Conservation (phyloP, 1,140 invertebrate species). For the Trachymyrmex septentrionalis region DNA sequence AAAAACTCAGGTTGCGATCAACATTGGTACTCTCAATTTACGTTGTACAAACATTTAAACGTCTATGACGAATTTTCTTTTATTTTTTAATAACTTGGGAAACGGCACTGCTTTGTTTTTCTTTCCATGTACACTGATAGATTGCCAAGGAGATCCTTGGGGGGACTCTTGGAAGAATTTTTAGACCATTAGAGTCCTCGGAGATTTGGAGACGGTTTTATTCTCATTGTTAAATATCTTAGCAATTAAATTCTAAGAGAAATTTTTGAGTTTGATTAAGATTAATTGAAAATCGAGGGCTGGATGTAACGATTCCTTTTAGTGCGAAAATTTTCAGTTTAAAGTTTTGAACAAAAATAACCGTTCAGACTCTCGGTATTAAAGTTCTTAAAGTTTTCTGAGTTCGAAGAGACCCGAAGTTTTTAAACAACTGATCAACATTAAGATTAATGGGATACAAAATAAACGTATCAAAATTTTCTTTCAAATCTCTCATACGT, state of each 20-base stretch:
- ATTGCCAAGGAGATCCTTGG: background rate
- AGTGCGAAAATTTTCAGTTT: background rate
- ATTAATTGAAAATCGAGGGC: background rate
- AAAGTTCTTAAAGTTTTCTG: background rate
- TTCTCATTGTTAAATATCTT: conserved; percentile 2
- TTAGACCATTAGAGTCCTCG: background rate
- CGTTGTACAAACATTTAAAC: background rate
- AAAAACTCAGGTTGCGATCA: background rate
- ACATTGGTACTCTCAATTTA: background rate
- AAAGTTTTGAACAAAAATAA: background rate
- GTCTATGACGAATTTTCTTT: conserved; percentile 19
- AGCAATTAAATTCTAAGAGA: background rate
- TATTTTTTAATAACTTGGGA: background rate
- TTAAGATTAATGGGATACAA: background rate
- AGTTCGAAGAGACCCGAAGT: background rate
- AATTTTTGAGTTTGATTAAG: background rate
- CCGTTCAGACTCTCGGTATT: background rate
- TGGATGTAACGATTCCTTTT: background rate
- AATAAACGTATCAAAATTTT: background rate
- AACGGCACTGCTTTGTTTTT: background rate
- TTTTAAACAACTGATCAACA: background rate
- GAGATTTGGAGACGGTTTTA: background rate
- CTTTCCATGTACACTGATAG: background rate
- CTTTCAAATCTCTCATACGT: background rate
- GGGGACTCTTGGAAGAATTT: background rate